These are phyloP conservation scores for Eubasilissa splendida DNA, from an alignment of 2,888 invertebrate species.

Conservation along the genomic window DNA sequence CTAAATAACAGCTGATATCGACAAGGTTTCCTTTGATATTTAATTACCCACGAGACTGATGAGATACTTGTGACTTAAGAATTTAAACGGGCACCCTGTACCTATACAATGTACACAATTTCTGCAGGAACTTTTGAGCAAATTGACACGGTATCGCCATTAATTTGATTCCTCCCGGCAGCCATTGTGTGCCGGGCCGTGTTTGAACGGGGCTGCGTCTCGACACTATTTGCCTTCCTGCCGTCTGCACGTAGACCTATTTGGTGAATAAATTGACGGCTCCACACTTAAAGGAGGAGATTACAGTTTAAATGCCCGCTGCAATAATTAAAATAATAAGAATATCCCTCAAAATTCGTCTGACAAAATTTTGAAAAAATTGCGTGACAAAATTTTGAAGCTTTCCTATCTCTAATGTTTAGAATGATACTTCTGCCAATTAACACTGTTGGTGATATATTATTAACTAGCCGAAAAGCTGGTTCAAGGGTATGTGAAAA, in stretches of 20 bases:
- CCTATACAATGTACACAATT: background rate
- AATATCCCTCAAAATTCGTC: too few species aligned
- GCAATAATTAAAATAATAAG: too few species aligned
- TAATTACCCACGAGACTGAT: conserved; percentile 43
- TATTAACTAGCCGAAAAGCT: too few species aligned
- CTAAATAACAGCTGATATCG: conserved; percentile 27
- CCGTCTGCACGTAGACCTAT: background rate
- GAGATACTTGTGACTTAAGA: conserved; percentile 45
- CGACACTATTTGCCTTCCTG: background rate
- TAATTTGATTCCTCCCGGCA: conserved; percentile 28
- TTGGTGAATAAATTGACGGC: too few species aligned
- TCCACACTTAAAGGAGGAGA: background rate
- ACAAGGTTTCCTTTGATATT: conserved; percentile 35
- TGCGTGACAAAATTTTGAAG: too few species aligned
- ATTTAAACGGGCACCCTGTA: background rate
- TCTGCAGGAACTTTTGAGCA: conserved; percentile 44
- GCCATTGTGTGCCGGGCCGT: conserved; percentile 16
- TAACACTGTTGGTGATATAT: too few species aligned
- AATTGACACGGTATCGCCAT: conserved; percentile 48
- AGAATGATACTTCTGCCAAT: too few species aligned
- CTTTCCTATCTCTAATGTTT: too few species aligned
- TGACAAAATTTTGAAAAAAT: too few species aligned
- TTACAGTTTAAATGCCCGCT: too few species aligned
- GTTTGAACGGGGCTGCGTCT: background rate
- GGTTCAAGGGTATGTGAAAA: too few species aligned